Conservation (phyloP, 2,888 invertebrate genomes). For the Nomada flava region DNA sequence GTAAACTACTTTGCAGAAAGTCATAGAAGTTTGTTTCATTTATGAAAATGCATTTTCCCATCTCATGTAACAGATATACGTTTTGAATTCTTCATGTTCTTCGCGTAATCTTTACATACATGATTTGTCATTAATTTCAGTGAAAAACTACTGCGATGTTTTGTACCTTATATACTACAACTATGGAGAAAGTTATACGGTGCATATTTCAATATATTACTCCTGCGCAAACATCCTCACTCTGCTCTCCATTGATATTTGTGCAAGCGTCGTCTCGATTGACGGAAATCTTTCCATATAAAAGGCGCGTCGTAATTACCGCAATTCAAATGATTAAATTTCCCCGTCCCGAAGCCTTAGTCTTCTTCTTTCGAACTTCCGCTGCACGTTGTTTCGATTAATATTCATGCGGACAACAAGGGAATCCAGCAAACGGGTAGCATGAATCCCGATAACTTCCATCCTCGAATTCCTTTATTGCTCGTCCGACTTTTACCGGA, state of each 20-base stretch:
- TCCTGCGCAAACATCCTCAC: too few relatives aligned
- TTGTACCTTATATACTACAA: too few relatives aligned
- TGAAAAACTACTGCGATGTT: too few relatives aligned
- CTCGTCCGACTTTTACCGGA: conserved; percentile 25
- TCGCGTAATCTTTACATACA: too few relatives aligned
- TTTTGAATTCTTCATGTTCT: too few relatives aligned
- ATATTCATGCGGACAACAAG: conserved; percentile 47
- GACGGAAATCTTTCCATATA: neutral
- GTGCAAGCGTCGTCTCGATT: conserved; percentile 17
- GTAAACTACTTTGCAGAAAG: too few relatives aligned
- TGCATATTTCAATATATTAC: too few relatives aligned
- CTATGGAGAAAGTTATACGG: too few relatives aligned
- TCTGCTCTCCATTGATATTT: conserved; percentile 9
- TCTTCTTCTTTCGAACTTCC: neutral
- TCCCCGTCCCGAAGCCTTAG: neutral
- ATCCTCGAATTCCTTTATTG: conserved; percentile 42
- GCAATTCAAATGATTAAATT: conserved; percentile 13
- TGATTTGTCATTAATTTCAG: too few relatives aligned
- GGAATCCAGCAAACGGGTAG: conserved; percentile 29
- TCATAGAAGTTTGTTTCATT: too few relatives aligned
- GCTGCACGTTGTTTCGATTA: conserved; percentile 48
- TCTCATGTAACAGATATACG: too few relatives aligned
- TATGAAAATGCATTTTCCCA: too few relatives aligned
- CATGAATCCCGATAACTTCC: conserved; percentile 47
- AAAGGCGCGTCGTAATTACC: conserved; percentile 31